These are phyloP conservation scores for Vandiemenella viatica DNA, from an alignment of 2,888 invertebrate genomes.

Conservation along the genomic window DNA sequence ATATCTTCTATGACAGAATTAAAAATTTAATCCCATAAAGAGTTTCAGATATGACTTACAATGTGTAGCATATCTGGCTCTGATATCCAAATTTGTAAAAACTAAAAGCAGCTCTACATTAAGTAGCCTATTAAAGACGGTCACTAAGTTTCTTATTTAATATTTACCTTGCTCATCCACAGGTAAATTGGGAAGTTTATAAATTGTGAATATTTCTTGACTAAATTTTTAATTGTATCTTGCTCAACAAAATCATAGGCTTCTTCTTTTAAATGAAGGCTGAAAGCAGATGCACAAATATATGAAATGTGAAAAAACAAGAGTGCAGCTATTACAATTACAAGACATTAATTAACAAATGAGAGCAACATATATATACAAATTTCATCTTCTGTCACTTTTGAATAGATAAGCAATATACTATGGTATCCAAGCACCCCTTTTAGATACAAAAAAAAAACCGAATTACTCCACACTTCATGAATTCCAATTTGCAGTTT, in stretches of 20 bases:
- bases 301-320: neutral
- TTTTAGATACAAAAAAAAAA: no score
- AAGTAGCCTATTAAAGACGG: neutral
- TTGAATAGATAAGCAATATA: no score
- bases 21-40: no score
- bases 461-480: no score
- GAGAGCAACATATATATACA: neutral
- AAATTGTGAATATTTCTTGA: slow-evolving; percentile 98
- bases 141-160: no score
- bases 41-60: no score
- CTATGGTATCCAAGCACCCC: no score
- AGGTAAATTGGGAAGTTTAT: slow-evolving; percentile 97
- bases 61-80: no score
- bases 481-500: no score
- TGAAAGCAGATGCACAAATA: slow-evolving; percentile 26
- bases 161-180: slow-evolving; percentile 68
- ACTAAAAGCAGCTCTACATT: no score
- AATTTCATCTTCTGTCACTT: slow-evolving; percentile 1
- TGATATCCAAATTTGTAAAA: no score
- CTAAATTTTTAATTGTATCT: slow-evolving; percentile 74
- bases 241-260: slow-evolving; percentile 90
- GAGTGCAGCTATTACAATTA: slow-evolving; percentile 18
- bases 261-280: slow-evolving; percentile 89
- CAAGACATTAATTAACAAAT: slow-evolving; percentile 6
- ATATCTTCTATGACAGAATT: no score